Evolutionary conservation across 2,113 vertebrate genomes (phyloP), one percentile per base, ranked within the genome.

Genomic region (Chrysemys picta): DNA sequence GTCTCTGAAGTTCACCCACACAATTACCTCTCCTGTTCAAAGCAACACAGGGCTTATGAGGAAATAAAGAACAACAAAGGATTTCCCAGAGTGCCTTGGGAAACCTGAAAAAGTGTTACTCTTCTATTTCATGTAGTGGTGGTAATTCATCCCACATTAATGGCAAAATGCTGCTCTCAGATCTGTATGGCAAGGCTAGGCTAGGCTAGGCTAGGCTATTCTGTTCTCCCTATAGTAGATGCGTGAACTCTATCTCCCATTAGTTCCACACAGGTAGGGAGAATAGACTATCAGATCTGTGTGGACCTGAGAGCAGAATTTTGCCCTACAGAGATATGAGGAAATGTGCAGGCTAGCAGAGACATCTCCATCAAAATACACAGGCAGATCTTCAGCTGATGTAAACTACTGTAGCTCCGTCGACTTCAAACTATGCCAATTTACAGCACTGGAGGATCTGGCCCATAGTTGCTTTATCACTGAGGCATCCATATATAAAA

Each of bases 11-110:
- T 95, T 97, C 96, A 95, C 93, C 85, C 21, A 0, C 94, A 97
- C 97, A 97, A 97, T 97, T 97, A 96, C 92, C 85, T 95, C 85
- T 83, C 82, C 85, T 95, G 95, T 97, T 97, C 96, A 97, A 97
- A 97, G 96, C 92, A 96, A 91, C 88, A n/a, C 85, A 88, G 88
- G 95, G 95, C 96, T 97, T 96, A 97, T 93, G 89, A 94, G 76
- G 97, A 91, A 96, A 97, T 92, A 97, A 97, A 96, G 89, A 97
- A 83, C 62, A 92, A 72, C 42, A 93, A 95, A 97, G 54, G 96
- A 95, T 97, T 96, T 96, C 95, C 96, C 96, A 95, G 90, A 57
- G 85, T 97, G 81, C 96, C 94, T 85, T 76, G 87, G 85, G 90
- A 94, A 95, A 94, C 2, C 1, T 19, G 31, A 3, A 17, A 59